Base-by-base conservation (phyloP, 2,888 invertebrate genomes). In the Limnephilus rhombicus region DNA sequence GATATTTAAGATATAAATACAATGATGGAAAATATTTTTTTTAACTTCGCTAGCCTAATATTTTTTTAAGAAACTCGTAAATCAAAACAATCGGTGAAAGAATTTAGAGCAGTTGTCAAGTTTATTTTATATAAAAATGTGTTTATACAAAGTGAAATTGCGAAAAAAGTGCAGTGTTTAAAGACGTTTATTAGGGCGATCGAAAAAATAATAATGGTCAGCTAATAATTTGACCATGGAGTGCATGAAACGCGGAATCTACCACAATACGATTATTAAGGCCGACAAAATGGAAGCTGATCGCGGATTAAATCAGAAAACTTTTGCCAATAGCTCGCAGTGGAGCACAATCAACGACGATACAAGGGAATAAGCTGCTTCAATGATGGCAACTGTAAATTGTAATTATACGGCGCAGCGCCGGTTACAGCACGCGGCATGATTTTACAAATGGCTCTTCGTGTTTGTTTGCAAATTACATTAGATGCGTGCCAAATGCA, bases 401-500 rank as follows among this genome's bases (percentile, higher is more conserved):
- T 88, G 88, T 88, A 91, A 91, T 91, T 88, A 91, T 49, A 45
- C 87, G 18, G 83, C 88, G 29, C 81, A 87, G 91, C 87, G 31
- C 81, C 82, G 87, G 83, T 45, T 81, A 91, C 81, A 68, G 68
- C 24, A 88, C 49, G 80, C 53, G 15, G 87, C 91, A 41, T 85
- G 85, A 86, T 86, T 86, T 86, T 87, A 87, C 91, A 81, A 86
- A 87, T 87, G 87, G 86, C 86, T 68, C 80, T 34, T 49, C 85
- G 85, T 90, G 92, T 92, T 90, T 90, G 90, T 85, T 85, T 80
- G 85, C 86, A 80, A 85, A 92, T 90, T 81, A 86, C 92, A 92
- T 90, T 90, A 92, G 53, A 90, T 87, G 53, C 82, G 90, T 90
- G 90, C 90, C 92, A 91, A 88, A 91, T 90, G 91, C 91, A 87